Evolutionary conservation across 2,113 vertebrate species (phyloP).

Genomic region (Glaucidium brasilianum): DNA sequence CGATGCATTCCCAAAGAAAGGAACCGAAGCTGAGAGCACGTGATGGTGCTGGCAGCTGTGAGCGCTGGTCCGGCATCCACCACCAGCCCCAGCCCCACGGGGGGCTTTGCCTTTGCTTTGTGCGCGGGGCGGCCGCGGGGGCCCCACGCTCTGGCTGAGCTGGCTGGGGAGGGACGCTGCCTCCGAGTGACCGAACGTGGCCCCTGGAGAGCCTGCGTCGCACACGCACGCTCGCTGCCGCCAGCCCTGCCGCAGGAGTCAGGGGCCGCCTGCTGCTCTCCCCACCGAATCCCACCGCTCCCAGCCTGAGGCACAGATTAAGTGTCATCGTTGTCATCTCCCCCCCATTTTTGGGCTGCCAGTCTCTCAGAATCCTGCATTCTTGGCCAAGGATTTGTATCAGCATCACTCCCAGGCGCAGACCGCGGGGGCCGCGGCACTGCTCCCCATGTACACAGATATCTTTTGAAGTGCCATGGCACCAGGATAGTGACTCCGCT

Average conservation of each 20-base stretch:
- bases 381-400: neutral
- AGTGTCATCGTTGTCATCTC: neutral
- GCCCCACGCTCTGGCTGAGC: neutral
- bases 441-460: neutral
- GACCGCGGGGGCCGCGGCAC: neutral
- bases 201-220: neutral
- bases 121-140: neutral
- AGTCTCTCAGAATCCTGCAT: neutral
- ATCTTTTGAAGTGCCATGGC: rapidly evolving
- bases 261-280: neutral
- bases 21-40: neutral
- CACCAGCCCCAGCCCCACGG: neutral
- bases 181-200: neutral
- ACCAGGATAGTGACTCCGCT: neutral
- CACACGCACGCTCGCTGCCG: neutral
- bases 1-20: neutral
- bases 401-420: neutral
- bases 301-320: neutral
- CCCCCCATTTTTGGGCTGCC: neutral
- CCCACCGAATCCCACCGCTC: neutral
- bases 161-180: neutral
- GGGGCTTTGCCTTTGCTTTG: neutral
- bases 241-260: neutral
- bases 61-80: neutral
- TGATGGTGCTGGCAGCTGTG: neutral